phyloP scores from a whole-genome alignment of 2,113 vertebrate genomes.

The Phyllostomus hastatus region DNA sequence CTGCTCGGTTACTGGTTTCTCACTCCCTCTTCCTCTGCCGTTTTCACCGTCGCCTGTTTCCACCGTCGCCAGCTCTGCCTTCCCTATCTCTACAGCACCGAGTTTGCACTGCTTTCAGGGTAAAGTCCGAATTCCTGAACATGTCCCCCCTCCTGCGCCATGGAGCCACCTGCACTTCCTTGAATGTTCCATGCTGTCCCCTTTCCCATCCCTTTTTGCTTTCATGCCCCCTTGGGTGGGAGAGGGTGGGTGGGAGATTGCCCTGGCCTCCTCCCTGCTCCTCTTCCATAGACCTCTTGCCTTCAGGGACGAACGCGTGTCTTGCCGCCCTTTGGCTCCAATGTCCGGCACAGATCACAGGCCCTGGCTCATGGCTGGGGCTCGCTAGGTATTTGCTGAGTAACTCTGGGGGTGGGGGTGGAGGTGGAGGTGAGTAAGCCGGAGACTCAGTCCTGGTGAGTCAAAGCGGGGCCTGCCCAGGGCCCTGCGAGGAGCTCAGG shows the following conservation, averaged over 20 bases:
- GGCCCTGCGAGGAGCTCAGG: neutral
- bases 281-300: neutral
- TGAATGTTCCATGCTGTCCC: neutral
- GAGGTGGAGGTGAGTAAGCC: neutral
- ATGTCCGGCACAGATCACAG: neutral
- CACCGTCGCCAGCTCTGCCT: neutral
- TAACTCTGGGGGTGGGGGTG: neutral
- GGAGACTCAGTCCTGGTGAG: neutral
- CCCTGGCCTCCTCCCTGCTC: neutral
- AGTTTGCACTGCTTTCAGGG: neutral
- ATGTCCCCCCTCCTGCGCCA: neutral
- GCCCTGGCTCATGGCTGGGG: neutral
- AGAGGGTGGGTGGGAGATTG: neutral
- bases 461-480: neutral
- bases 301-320: neutral
- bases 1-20: neutral
- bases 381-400: slow-evolving; percentile 43
- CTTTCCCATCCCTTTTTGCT: neutral
- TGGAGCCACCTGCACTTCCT: neutral
- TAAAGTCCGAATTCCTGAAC: neutral
- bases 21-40: neutral
- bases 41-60: neutral
- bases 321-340: neutral
- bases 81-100: neutral
- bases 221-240: neutral